Base-by-base conservation (phyloP, 2,113 vertebrate species). In the Bubo blakistoni region DNA sequence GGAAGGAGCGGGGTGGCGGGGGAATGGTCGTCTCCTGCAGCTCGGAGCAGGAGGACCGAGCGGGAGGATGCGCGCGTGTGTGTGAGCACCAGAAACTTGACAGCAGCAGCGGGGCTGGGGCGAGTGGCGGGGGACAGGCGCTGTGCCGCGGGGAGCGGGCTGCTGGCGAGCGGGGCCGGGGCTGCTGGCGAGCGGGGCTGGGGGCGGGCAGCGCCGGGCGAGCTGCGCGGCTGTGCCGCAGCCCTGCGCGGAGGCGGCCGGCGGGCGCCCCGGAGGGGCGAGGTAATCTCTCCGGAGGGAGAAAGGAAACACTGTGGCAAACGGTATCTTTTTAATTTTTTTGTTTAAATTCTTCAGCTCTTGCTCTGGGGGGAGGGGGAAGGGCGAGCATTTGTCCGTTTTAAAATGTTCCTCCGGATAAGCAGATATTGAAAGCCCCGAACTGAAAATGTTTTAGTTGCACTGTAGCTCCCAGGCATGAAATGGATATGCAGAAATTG, bases 401-500 rank as follows among this genome's bases (percentile, higher is more conserved):
- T 57, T 40, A 34, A 89, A 82, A 82, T 42, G 74, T 36, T 82
- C 52, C 89, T 91, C 44, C 34, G 52, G 77, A 57, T 76, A 72
- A 66, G 54, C 70, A 62, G 81, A 69, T 73, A 61, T 4, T 24
- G 74, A 94, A 82, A 97, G 54, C 84, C 40, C 70, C 27, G n/a
- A 82, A 83, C 67, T 73, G 94, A 58, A 87, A 93, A 82, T 81
- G 46, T 86, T 69, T 72, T 46, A 42, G 82, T 97, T 38, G 85
- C 22, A 3, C 78, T 30, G 85, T 83, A 66, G 93, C 94, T 94
- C 12, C n/a, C 24, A 83, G 76, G 79, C 92, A 69, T 77, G 88
- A 90, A 70, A 95, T 70, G 74, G 85, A 86, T 92, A 82, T 65
- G 85, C 66, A 77, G 87, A 71, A 92, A 94, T 93, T 51, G 65